Evolutionary conservation across 2,797 vertebrate genomes (phyloP), one percentile per base, ranked within the genome.

Genomic region (Champsocephalus esox): DNA sequence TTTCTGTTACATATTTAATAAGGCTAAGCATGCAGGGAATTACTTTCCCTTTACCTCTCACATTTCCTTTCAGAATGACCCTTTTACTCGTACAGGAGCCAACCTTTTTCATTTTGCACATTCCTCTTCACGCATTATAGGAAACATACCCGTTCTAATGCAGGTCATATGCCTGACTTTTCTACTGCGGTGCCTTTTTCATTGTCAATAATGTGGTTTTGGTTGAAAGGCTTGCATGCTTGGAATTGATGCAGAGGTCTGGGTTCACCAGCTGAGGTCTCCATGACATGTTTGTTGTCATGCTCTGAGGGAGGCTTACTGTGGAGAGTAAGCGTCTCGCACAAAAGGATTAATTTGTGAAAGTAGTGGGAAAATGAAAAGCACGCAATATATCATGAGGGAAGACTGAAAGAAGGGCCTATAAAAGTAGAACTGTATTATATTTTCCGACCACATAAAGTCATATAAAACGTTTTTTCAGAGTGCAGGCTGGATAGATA

Each of bases 1-100:
- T 91, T 77, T 80, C 73, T 87, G 82, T 81, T 90, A 86, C 88
- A 92, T 92, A 92, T 92, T 93, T 93, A 91, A 93, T 93, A 92
- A 94, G 83, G 77, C 75, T 82, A 88, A 92, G 92, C 89, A 92
- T 79, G 90, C 86, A 66, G 84, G 85, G 85, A 92, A 92, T 90
- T 82, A 87, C 82, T 79, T 79, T 85, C 55, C 79, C 81, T 87
- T 88, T 85, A 89, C 89, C 73, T 90, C 71, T 70, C 72, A 70
- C 79, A 82, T 90, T 90, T 92, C 89, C 89, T 90, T 64, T 85
- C 77, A 84, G 61, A 89, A 70, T 61, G 50, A 68, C 46, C 71
- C 75, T 72, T 86, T 81, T 73, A 68, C 77, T 73, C 21, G 17
- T 28, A 65, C 80, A 44, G 59, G 70, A 41, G 78, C 58, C 63